Evolutionary conservation across 2,113 vertebrate species (phyloP).

Genomic region (Myotis brandtii): DNA sequence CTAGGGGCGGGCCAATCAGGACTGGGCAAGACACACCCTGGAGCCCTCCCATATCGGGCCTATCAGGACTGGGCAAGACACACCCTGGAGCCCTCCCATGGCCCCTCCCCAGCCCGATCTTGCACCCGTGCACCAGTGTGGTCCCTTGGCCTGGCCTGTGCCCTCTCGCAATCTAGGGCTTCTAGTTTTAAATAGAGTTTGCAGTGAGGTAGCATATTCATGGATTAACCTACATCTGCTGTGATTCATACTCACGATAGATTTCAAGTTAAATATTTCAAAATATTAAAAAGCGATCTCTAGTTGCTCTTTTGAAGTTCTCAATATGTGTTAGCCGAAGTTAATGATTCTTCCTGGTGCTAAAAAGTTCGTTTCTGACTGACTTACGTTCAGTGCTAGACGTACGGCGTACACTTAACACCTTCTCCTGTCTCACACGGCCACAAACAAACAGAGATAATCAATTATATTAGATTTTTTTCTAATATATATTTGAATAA

Average conservation of each 20-base stretch:
- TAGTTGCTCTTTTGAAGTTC: not conserved
- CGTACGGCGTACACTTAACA: not conserved
- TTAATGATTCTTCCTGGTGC: not conserved
- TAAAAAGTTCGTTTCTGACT: not conserved
- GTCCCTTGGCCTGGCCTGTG: no score
- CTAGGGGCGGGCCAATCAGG: no score
- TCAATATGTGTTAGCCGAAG: not conserved
- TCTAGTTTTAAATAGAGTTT: not conserved
- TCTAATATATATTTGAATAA: not conserved
- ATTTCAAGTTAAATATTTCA: constrained; percentile 11
- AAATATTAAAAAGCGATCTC: not conserved
- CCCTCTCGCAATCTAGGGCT: no score
- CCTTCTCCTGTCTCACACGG: not conserved
- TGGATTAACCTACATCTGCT: not conserved
- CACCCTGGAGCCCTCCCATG: no score
- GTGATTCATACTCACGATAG: not conserved
- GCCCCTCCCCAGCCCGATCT: no score
- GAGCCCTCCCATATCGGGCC: no score
- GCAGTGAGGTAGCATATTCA: not conserved
- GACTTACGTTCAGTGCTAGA: not conserved
- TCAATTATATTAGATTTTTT: not conserved
- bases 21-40: no score
- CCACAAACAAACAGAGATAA: not conserved
- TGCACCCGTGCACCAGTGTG: no score
- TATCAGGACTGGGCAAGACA: no score